Evolutionary conservation across 2,888 invertebrate species (phyloP), one percentile per base, ranked within the genome.

Genomic region (Sabellastarte sp.): DNA sequence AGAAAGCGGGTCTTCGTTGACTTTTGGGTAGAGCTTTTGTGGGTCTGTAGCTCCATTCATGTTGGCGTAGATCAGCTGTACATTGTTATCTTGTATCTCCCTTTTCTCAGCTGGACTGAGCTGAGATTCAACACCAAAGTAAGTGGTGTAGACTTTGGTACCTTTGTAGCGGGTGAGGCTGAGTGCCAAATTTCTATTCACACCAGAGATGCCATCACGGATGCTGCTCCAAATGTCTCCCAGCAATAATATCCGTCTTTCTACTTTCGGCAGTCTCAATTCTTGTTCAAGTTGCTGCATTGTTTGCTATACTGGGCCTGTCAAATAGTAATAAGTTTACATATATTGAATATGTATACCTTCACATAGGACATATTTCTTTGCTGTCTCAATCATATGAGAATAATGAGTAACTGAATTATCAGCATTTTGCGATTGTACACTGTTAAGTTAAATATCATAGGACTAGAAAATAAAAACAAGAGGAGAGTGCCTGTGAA

Each of bases 101-200:
- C n/a, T n/a, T 41, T 41, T 41, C 10, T 41, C 41, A 41, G 10
- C 20, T 10, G 10, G 41, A 15, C 20, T 41, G 20, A 41, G 10
- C 41, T 10, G 20, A 41, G 10, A 41, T 41, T 10, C 20, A 10
- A 20, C 20, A 15, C 33, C n/a, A 61, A 70, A 55, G 3, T 63
- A 33, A n/a, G 70, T 56, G 55, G 60, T 55, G 63, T 52, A 63
- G 28, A 70, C 63, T 4, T 50, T 56, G 28, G 63, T 57, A 1
- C 65, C 65, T 20, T 58, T 60, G 61, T 57, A 69, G 15, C 61
- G 29, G 41, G 58, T 56, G 29, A 70, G 58, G 4, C 31, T 51
- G 26, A 63, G 63, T 1, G 70, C 64, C 26, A 69, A 32, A 10
- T 57, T 50, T 15, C 57, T 52, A 65, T 70, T 70, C 50, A 67